Percentiles rank a stretch among this genome's conserved stretches.
Evolutionary conservation across 2,113 vertebrate species (phyloP).

Genomic region (Calcarius ornatus): DNA sequence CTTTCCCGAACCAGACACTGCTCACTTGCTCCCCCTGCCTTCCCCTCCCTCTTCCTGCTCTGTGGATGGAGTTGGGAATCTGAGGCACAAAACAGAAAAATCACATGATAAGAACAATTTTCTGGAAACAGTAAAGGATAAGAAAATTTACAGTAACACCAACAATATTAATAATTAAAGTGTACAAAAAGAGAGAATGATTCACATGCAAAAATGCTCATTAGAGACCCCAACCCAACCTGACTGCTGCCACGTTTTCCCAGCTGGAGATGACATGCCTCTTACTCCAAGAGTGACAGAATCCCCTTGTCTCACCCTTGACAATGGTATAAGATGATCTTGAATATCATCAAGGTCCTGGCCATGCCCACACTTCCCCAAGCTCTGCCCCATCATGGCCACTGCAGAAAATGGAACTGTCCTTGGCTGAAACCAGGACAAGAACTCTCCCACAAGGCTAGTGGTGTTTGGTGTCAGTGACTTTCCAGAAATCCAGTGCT

Average conservation of each 20-base stretch:
- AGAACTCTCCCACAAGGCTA: background rate
- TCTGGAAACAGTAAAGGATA: background rate
- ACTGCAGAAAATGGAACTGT: background rate
- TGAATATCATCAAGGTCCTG: rapidly evolving
- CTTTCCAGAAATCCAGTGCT: background rate
- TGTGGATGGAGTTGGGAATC: background rate
- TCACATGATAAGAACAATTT: background rate
- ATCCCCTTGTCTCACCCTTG: rapidly evolving
- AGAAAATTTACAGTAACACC: background rate
- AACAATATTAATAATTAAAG: background rate
- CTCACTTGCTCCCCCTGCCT: background rate
- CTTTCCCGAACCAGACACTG: background rate
- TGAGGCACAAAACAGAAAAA: background rate
- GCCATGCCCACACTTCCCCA: background rate
- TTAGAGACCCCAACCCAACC: rapidly evolving
- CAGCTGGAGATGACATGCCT: background rate
- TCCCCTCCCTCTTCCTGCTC: background rate
- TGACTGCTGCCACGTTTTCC: rapidly evolving
- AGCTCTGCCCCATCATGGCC: rapidly evolving
- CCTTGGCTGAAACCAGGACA: background rate
- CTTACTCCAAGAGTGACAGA: rapidly evolving
- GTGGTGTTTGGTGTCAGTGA: background rate
- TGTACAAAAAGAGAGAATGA: background rate
- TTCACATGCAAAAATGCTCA: background rate
- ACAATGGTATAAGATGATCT: too few relatives aligned